phyloP scores from a whole-genome alignment of 1,140 invertebrate genomes.

The Pissodes strobi region DNA sequence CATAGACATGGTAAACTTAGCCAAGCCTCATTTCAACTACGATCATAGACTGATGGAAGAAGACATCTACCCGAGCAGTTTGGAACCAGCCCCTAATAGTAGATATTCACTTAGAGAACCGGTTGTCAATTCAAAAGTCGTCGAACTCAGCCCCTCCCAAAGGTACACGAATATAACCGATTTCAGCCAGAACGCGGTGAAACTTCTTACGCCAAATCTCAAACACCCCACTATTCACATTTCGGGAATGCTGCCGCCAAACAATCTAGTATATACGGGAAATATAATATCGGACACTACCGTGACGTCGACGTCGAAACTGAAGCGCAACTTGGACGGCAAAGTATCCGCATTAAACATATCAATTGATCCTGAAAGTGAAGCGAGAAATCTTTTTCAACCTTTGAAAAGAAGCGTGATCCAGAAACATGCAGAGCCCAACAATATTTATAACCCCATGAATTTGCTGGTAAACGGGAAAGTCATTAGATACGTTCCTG shows the following conservation, averaged over 20 bases:
- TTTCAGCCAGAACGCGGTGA: slow-evolving; percentile 54
- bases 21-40: slow-evolving; percentile 39
- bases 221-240: slow-evolving; percentile 50
- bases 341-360: neutral
- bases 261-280: neutral
- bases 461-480: slow-evolving; percentile 67
- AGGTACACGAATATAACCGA: slow-evolving; percentile 53
- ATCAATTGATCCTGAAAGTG: slow-evolving; percentile 1
- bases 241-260: slow-evolving; percentile 4
- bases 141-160: slow-evolving; percentile 25
- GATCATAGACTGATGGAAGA: slow-evolving; percentile 5
- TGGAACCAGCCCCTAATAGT: too few relatives aligned
- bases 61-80: too few relatives aligned
- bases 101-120: neutral
- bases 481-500: slow-evolving; percentile 66
- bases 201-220: slow-evolving; percentile 52
- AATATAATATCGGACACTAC: too few relatives aligned
- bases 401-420: neutral
- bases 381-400: neutral
- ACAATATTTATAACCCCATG: slow-evolving; percentile 68
- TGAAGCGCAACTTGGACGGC: neutral
- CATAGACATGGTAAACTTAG: slow-evolving; percentile 40
- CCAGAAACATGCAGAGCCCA: slow-evolving; percentile 16
- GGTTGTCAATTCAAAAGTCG: neutral
- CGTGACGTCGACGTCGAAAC: neutral